A percentile compares a stretch with the other conserved stretches of the same genome.
These are phyloP conservation scores for Sebastes steindachneri DNA, from an alignment of 2,797 vertebrate species.

Conservation along the genomic window DNA sequence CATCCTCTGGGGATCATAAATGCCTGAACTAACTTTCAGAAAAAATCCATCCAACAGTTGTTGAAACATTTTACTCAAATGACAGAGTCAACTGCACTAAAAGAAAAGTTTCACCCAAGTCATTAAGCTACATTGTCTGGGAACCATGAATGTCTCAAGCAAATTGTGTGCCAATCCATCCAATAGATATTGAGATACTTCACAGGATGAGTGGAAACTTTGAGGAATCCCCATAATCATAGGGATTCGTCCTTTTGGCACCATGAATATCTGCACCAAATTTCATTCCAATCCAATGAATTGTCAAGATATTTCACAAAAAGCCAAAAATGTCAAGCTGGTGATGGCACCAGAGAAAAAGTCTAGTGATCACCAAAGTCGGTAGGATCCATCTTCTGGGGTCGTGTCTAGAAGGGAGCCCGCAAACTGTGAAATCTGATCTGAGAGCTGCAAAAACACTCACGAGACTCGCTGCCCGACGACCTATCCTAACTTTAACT, in stretches of 20 bases:
- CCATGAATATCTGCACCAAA: not conserved
- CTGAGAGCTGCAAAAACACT: too few species aligned
- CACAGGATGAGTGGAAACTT: not conserved
- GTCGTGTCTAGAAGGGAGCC: too few species aligned
- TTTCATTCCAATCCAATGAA: not conserved
- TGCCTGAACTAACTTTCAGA: not conserved
- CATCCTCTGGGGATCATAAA: not conserved
- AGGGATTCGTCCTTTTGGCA: not conserved
- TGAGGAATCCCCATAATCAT: not conserved
- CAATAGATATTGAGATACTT: not conserved
- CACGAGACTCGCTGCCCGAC: too few species aligned
- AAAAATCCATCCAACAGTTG: not conserved
- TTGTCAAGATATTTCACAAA: not conserved
- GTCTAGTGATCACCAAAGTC: too few species aligned
- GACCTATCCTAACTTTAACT: too few species aligned
- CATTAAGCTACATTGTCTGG: not conserved
- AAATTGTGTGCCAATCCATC: not conserved
- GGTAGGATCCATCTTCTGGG: not conserved
- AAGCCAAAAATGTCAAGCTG: not conserved
- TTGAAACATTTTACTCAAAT: not conserved
- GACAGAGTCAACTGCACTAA: not conserved
- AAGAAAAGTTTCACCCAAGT: not conserved
- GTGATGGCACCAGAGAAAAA: not conserved
- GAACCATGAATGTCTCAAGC: not conserved
- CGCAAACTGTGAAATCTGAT: too few species aligned